Evolutionary conservation across 2,113 vertebrate genomes (phyloP).

Genomic region (Chloropsis cyanopogon): DNA sequence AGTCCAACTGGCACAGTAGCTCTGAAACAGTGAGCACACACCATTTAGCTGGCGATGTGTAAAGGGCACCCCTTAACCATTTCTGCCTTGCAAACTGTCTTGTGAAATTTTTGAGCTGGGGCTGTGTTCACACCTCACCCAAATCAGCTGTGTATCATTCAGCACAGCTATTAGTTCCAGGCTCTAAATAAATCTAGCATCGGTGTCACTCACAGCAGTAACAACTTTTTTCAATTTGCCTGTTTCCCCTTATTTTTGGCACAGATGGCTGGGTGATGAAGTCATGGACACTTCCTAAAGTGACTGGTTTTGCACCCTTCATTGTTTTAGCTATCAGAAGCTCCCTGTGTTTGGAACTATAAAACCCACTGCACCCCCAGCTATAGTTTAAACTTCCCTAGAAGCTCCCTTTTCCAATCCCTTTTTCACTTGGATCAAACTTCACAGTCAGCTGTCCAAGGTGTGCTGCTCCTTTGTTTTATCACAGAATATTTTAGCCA

Average conservation of each 20-base stretch:
- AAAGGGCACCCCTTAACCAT: constrained; percentile 20
- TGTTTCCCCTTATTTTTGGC: background rate
- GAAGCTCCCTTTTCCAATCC: background rate
- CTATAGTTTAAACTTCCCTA: background rate
- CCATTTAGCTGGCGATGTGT: constrained; percentile 31
- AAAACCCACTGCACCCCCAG: background rate
- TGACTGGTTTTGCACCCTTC: background rate
- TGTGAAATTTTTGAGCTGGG: background rate
- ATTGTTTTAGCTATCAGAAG: background rate
- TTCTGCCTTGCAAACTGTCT: constrained; percentile 10
- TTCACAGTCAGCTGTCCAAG: background rate
- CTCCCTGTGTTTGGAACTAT: background rate
- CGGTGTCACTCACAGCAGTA: background rate
- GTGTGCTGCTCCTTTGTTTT: background rate
- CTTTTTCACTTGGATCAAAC: background rate
- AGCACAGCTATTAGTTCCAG: background rate
- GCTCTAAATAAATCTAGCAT: background rate
- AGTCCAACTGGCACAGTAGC: constrained; percentile 28
- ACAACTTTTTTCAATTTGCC: background rate
- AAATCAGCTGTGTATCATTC: background rate
- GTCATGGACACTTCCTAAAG: background rate
- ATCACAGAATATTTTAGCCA: background rate
- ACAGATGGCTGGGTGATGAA: background rate
- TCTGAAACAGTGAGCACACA: background rate
- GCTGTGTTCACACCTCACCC: background rate